phyloP scores from a whole-genome alignment of 2,797 vertebrate species.

The Rhinatrema bivittatum region DNA sequence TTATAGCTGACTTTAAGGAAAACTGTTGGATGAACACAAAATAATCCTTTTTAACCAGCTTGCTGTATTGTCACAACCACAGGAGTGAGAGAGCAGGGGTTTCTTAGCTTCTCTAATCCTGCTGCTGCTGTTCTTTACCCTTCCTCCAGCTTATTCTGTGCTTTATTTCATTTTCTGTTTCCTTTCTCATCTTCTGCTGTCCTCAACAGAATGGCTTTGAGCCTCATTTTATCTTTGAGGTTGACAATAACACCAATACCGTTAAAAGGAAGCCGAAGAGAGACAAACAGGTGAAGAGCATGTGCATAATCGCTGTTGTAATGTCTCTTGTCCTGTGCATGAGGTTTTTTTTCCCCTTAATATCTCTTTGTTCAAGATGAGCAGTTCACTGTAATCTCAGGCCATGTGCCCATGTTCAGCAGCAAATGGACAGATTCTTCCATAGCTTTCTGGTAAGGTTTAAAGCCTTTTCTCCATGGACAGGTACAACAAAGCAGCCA shows the following conservation, averaged over 20 bases:
- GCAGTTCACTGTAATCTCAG: no score
- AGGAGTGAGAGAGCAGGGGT: no score
- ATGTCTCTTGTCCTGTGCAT: not conserved
- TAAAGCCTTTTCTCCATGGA: no score
- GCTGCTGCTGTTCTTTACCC: not conserved
- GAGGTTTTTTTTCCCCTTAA: constrained; percentile 1
- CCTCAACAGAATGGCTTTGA: constrained; percentile 60
- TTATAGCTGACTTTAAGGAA: no score
- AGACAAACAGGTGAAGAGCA: constrained; percentile 59
- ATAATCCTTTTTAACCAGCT: no score
- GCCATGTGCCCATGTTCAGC: no score
- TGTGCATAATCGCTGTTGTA: constrained; percentile 1
- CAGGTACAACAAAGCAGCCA: no score
- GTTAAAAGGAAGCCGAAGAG: constrained; percentile 66
- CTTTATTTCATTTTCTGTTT: constrained; percentile 30
- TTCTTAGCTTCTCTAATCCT: not conserved
- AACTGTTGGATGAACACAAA: no score
- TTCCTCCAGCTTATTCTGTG: constrained; percentile 5
- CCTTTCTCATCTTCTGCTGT: constrained; percentile 30
- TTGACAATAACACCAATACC: constrained; percentile 66
- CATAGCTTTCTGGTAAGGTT: no score
- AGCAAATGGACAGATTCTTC: no score
- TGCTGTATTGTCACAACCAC: no score
- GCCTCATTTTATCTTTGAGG: constrained; percentile 65
- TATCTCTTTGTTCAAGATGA: no score